phyloP scores from a whole-genome alignment of 2,888 invertebrate genomes.

The Petrolisthes cinctipes region DNA sequence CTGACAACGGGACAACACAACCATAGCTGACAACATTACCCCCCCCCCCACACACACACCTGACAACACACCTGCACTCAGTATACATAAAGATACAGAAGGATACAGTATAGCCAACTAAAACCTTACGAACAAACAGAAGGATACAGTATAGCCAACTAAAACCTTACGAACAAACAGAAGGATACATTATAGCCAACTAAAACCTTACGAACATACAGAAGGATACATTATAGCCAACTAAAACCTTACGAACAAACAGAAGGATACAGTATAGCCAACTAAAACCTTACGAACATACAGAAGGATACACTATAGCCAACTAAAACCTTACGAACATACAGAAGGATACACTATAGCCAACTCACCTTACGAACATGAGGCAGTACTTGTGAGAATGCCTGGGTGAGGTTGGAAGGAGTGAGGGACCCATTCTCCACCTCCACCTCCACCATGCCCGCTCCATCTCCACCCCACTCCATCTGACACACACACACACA shows the following conservation, averaged over 20 bases:
- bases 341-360: background rate
- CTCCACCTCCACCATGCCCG: background rate
- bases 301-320: background rate
- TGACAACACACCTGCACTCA: no score
- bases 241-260: background rate
- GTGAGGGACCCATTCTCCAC: background rate
- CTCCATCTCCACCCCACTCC: background rate
- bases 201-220: background rate
- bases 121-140: background rate
- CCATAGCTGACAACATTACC: no score
- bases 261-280: no score
- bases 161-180: background rate
- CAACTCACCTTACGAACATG: background rate
- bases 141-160: background rate
- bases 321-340: background rate
- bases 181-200: no score
- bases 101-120: no score
- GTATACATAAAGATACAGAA: no score
- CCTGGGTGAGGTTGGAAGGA: background rate
- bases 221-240: background rate
- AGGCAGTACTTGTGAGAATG: background rate
- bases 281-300: background rate
- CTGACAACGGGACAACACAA: no score
- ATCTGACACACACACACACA: background rate
- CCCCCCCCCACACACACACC: no score